Evolutionary conservation across 2,888 invertebrate species (phyloP).

Genomic region (Trichacis sp.): DNA sequence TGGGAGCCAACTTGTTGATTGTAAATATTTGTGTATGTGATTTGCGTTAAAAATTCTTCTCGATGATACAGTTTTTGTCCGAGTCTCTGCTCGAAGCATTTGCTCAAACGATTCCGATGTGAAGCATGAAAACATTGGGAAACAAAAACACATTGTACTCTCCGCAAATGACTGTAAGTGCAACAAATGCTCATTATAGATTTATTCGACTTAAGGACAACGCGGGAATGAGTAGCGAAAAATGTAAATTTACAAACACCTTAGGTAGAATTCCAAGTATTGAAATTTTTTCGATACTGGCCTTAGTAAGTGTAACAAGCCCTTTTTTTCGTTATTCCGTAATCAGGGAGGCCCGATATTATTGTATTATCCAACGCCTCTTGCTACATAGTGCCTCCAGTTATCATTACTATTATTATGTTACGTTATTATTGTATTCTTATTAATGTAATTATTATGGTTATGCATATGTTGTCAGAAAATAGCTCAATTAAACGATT

Average conservation of each 20-base stretch:
- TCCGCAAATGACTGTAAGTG: conserved; percentile 22
- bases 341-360: conserved; percentile 15
- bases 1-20: no score
- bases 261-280: conserved; percentile 10
- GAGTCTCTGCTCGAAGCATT: no score
- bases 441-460: background rate
- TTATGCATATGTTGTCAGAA: conserved; percentile 31
- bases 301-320: conserved; percentile 10
- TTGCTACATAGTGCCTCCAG: conserved; percentile 31
- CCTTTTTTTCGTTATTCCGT: conserved; percentile 17
- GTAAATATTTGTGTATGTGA: no score
- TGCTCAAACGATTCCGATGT: background rate
- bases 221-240: conserved; percentile 17
- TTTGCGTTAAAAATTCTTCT: no score
- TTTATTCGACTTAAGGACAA: conserved; percentile 29
- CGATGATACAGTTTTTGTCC: no score
- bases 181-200: conserved; percentile 37
- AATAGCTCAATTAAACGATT: conserved; percentile 34
- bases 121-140: no score
- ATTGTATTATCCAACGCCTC: conserved; percentile 29
- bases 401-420: conserved; percentile 28
- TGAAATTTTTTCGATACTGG: conserved; percentile 16
- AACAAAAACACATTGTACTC: conserved; percentile 12
- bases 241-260: conserved; percentile 22
- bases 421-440: conserved; percentile 29